Base-by-base conservation (phyloP, 2,113 vertebrate genomes). In the Mugil cephalus region DNA sequence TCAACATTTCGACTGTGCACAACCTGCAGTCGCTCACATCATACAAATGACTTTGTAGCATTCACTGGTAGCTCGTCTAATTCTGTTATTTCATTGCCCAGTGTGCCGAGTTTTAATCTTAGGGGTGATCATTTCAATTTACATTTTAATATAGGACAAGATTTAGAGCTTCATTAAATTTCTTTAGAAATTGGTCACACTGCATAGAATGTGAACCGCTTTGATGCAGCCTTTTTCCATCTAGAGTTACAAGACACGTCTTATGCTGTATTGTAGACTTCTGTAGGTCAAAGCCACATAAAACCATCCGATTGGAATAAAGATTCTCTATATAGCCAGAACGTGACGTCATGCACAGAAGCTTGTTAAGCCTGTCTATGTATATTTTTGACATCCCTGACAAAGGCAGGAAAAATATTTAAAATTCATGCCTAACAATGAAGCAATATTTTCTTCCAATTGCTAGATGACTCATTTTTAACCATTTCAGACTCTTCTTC, bases 341-440 rank as follows among this genome's bases (percentile, higher is more conserved):
- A 3, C 24, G 2, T 30, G 24, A 30, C 24, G 24, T 30, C 24
- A 55, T 55, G 72, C 42, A 19, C 18, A 46, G 46, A 61, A 73
- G 50, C 35, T 65, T 51, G 60, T 76, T 75, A 74, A 67, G 42
- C 13, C 51, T 42, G 14, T 34, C 24, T 30, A 2, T 30, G 24
- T 30, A 5, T 30, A 51, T 58, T 53, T 74, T 54, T 76, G 73
- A 67, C 81, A 55, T 35, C 15, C 3, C n/a, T 46, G 69, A 61
- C 61, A 60, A 19, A 35, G 17, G 17, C 51, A 55, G 52, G 24
- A 30, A 64, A 52, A 40, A 60, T 51, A 52, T 79, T 89, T 74
- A 65, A 85, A 50, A 46, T 82, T 73, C 76, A 83, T 43, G 54
- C 47, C 66, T 63, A 85, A 75, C 82, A 80, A 82, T 63, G 52